Conservation (phyloP, 1,140 invertebrate species). For the Neoseiulus cucumeris region DNA sequence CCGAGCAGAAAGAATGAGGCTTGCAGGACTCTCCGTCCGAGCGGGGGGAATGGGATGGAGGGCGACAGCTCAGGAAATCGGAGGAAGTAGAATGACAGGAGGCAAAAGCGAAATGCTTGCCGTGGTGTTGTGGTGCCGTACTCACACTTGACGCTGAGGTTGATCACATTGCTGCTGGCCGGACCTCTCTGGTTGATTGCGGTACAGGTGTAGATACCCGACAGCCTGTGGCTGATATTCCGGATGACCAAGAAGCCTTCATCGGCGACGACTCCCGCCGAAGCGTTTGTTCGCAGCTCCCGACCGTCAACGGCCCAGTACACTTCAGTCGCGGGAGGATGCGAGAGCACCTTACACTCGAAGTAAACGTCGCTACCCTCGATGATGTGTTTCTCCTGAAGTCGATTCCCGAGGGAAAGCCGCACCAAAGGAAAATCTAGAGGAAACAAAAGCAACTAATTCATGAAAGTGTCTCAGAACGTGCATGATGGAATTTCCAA, state of each 20-base stretch:
- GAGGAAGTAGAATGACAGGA: too few species aligned
- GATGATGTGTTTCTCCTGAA: neutral
- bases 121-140: too few species aligned
- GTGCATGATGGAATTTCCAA: too few species aligned
- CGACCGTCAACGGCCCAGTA: neutral
- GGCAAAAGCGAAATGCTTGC: too few species aligned
- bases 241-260: conserved; percentile 1
- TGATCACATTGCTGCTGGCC: neutral
- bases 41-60: too few species aligned
- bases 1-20: too few species aligned
- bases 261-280: neutral
- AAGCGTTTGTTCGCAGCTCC: neutral
- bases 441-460: too few species aligned
- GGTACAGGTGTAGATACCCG: neutral
- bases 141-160: conserved; percentile 4
- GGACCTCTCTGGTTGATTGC: conserved; percentile 6
- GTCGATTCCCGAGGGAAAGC: neutral
- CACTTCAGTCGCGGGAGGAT: conserved; percentile 3
- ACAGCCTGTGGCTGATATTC: conserved; percentile 5
- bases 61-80: too few species aligned
- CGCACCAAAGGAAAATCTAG: neutral
- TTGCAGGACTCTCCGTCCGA: too few species aligned
- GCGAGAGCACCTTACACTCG: neutral
- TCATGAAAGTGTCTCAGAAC: too few species aligned
- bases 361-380: conserved; percentile 8